A percentile compares a stretch with the other conserved stretches of the same genome.
phyloP scores from a whole-genome alignment of 2,113 vertebrate genomes.

The Alouatta palliata region DNA sequence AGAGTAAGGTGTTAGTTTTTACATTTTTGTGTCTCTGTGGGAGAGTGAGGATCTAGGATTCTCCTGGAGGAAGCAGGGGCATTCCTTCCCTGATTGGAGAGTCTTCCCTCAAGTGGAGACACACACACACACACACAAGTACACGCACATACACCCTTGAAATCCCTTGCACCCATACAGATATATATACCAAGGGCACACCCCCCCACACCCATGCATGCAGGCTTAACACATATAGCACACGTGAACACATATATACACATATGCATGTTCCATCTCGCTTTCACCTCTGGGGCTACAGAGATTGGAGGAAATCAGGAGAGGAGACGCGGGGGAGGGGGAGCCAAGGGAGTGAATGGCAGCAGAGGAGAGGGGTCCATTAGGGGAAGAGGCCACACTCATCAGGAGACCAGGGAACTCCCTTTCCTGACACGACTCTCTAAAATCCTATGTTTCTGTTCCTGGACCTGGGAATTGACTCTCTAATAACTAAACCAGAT shows the following conservation, averaged over 20 bases:
- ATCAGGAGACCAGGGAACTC: not conserved
- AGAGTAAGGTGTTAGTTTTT: not conserved
- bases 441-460: not conserved
- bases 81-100: not conserved
- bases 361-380: not conserved
- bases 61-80: not conserved
- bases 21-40: not conserved
- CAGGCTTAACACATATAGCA: not conserved
- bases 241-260: not conserved
- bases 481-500: not conserved
- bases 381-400: not conserved
- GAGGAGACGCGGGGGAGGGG: not conserved
- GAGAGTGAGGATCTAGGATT: not conserved
- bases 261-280: fast-evolving
- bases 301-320: not conserved
- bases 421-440: not conserved
- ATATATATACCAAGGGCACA: not conserved
- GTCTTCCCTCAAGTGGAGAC: not conserved
- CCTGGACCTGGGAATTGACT: not conserved
- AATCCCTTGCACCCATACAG: not conserved
- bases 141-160: not conserved
- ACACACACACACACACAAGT: not conserved
- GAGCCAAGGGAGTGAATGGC: not conserved
- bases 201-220: not conserved
- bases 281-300: not conserved